Evolutionary conservation across 92 coral and sea anemone genomes (phyloP), one percentile per base, ranked within the genome.

Genomic region (Phymanthus crucifer): DNA sequence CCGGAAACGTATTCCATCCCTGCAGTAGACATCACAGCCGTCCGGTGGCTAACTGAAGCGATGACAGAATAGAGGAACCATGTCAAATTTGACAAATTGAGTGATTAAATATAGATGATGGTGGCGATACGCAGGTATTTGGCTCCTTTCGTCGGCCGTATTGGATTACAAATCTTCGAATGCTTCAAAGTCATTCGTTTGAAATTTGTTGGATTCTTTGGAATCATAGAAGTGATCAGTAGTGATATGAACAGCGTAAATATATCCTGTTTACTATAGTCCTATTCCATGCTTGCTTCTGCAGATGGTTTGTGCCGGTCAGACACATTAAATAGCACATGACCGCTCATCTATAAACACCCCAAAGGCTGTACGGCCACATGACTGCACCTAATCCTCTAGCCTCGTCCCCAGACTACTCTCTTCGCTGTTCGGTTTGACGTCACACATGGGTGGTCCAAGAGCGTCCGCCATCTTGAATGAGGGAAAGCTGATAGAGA

Each of bases 11-110:
- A 54, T 23, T 61, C 68, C 33, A 61, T 26, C 8, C 14, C 32
- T 21, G 29, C 68, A 11, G 64, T 7, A 43, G 10, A 12, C 9
- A 61, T 61, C 68, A 61, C 4, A 29, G 1, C 68, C 26, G 32
- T 12, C 68, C 68, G 34, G 68, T 61, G 68, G 68, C 68, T 29
- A 61, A 27, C 68, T 7, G 35, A 61, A 61, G 68, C 29, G 68
- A 61, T 12, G 68, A 61, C 9, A 61, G 68, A 61, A 61, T 23
- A 61, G 68, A 24, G 16, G 29, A 61, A 61, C 26, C 2, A 24
- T 61, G 68, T 61, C 68, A 61, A 61, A 61, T 61, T 24, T 61
- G 68, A 61, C 68, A 61, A 61, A 61, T 61, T 61, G 68, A 61
- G 68, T 61, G 68, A 61, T 61, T 61, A 61, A 61, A 61, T 61